Conservation (phyloP, 2,797 vertebrate genomes). For the Rhynchonycteris naso region DNA sequence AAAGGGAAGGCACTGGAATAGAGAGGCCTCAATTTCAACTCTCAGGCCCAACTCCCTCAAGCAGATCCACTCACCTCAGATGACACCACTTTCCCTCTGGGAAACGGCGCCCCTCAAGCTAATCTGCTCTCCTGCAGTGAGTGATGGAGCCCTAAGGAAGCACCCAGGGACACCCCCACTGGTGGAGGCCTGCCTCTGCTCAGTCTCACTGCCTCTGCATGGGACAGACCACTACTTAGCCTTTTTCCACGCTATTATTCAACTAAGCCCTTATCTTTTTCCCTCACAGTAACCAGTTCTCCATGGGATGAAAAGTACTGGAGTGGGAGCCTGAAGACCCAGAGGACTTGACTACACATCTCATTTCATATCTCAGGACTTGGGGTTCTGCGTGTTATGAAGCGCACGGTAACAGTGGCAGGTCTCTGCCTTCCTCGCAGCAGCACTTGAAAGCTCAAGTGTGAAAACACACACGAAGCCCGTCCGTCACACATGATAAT, state of each 20-base stretch:
- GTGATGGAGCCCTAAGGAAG: fast-evolving
- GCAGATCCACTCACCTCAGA: background rate
- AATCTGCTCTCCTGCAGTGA: background rate
- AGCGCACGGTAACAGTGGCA: background rate
- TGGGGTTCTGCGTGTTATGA: background rate
- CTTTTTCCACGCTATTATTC: background rate
- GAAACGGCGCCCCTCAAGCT: background rate
- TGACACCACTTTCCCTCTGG: background rate
- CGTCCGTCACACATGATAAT: background rate
- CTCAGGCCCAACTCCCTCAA: background rate
- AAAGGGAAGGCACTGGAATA: background rate
- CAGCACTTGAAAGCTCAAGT: background rate
- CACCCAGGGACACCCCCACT: fast-evolving
- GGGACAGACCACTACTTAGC: background rate
- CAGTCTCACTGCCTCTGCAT: background rate
- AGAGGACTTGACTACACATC: fast-evolving
- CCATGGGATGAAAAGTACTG: background rate
- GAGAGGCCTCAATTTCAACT: background rate
- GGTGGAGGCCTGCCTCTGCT: background rate
- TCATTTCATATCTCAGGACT: background rate
- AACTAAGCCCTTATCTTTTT: background rate
- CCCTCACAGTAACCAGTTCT: background rate
- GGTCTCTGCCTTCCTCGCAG: background rate
- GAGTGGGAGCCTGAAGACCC: background rate
- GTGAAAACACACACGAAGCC: background rate